Conservation (phyloP, 1,140 invertebrate genomes). For the Tetraneura akinire region DNA sequence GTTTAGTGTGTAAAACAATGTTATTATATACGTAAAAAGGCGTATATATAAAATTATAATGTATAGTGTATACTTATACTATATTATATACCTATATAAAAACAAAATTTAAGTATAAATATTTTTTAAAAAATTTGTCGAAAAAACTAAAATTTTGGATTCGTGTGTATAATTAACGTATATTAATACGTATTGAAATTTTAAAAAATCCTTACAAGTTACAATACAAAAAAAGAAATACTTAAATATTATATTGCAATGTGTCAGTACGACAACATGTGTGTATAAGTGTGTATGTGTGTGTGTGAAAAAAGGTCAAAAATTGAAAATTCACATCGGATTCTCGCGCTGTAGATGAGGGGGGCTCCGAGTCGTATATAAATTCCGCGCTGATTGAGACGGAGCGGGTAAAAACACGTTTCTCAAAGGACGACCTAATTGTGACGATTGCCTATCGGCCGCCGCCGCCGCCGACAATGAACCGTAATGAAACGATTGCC, state of each 20-base stretch:
- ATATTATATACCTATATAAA: too few species aligned
- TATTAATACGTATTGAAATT: too few species aligned
- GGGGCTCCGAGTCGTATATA: not conserved
- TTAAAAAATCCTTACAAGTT: too few species aligned
- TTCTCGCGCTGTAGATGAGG: not conserved
- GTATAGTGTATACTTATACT: not conserved
- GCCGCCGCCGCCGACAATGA: constrained; percentile 40
- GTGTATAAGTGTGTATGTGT: not conserved
- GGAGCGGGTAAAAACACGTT: constrained; percentile 48
- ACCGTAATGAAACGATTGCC: constrained; percentile 51
- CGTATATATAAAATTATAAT: not conserved
- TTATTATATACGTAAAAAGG: too few species aligned
- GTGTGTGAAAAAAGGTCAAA: not conserved
- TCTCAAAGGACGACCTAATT: constrained; percentile 50
- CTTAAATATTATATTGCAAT: not conserved
- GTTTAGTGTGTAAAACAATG: too few species aligned
- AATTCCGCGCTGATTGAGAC: constrained; percentile 47
- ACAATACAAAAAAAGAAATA: too few species aligned
- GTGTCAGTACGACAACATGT: not conserved
- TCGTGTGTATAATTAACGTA: too few species aligned
- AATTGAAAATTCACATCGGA: constrained; percentile 25
- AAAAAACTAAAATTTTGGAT: too few species aligned
- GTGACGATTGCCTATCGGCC: constrained; percentile 49
- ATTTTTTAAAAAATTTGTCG: too few species aligned
- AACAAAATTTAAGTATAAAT: too few species aligned